Percentiles rank a stretch among this genome's conserved stretches.
Conservation (phyloP, 1,140 invertebrate genomes). For the Leguminivora glycinivorella region DNA sequence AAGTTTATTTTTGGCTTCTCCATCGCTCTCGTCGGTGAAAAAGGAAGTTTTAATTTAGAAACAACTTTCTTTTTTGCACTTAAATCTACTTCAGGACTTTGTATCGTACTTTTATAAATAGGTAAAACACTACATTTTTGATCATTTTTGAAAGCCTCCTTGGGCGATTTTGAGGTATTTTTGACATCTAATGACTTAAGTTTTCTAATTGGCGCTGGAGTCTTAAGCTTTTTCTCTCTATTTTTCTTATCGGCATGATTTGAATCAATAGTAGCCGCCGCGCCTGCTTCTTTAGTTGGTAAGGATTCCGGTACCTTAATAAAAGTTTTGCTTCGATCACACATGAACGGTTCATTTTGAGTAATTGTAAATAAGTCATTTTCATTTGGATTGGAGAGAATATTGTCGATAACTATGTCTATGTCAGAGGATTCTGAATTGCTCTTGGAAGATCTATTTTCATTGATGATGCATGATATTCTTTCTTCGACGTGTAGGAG, state of each 20-base stretch:
- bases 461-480: conserved; percentile 72
- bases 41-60: conserved; percentile 70
- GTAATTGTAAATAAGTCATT: conserved; percentile 40
- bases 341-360: conserved; percentile 47
- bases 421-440: conserved; percentile 71
- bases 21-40: conserved; percentile 69
- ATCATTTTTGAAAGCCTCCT: conserved; percentile 48
- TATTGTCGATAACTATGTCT: conserved; percentile 65
- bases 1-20: conserved; percentile 73
- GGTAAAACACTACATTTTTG: conserved; percentile 64
- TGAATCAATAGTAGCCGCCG: conserved; percentile 35
- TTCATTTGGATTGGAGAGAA: conserved; percentile 55
- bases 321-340: conserved; percentile 60
- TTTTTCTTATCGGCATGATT: conserved; percentile 44
- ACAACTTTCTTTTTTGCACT: conserved; percentile 60
- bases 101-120: conserved; percentile 62
- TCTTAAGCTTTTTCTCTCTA: conserved; percentile 57
- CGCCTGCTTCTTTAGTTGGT: conserved; percentile 37
- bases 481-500: conserved; percentile 71
- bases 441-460: conserved; percentile 69
- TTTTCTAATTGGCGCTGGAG: conserved; percentile 60
- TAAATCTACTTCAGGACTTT: conserved; percentile 49
- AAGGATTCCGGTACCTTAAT: conserved; percentile 47
- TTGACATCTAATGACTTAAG: conserved; percentile 63
- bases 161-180: conserved; percentile 47